Conservation (phyloP, 2,113 vertebrate genomes). For the Saccopteryx leptura region DNA sequence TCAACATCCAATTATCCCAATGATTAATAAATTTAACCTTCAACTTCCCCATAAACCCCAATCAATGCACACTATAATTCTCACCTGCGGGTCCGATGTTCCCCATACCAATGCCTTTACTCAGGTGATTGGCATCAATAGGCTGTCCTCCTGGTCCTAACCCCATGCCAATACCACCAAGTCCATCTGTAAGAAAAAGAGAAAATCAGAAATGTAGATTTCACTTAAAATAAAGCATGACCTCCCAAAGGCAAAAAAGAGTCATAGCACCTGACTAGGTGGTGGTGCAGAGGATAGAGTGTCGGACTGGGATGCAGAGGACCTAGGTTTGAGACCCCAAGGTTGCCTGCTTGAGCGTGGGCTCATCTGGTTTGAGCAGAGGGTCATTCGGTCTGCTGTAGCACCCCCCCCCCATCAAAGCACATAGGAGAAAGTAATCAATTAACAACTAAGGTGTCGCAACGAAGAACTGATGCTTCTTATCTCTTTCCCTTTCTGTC, state of each 20-base stretch:
- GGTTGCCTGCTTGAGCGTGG: no score
- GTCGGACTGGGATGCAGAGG: no score
- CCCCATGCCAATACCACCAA: constrained; percentile 97
- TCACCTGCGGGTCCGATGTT: constrained; percentile 96
- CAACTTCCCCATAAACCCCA: not conserved
- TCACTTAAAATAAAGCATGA: not conserved
- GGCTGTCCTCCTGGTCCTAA: constrained; percentile 98
- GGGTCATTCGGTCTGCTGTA: no score
- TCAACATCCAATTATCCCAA: not conserved
- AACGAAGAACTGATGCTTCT: no score
- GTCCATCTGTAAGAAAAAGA: constrained; percentile 92
- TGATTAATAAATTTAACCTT: not conserved
- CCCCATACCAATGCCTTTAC: constrained; percentile 95
- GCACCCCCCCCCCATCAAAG: no score
- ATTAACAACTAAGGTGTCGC: no score
- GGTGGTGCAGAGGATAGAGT: no score
- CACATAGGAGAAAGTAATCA: no score
- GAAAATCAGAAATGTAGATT: not conserved
- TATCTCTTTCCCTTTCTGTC: no score
- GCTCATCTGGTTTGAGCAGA: no score
- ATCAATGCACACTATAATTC: not conserved
- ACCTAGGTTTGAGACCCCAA: no score
- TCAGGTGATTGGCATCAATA: constrained; percentile 96
- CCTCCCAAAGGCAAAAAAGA: not conserved
- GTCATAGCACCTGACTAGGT: no score